A percentile compares a stretch with the other conserved stretches of the same genome.
Evolutionary conservation across 2,888 invertebrate genomes (phyloP).

Genomic region (Psococerastis gibbosa): DNA sequence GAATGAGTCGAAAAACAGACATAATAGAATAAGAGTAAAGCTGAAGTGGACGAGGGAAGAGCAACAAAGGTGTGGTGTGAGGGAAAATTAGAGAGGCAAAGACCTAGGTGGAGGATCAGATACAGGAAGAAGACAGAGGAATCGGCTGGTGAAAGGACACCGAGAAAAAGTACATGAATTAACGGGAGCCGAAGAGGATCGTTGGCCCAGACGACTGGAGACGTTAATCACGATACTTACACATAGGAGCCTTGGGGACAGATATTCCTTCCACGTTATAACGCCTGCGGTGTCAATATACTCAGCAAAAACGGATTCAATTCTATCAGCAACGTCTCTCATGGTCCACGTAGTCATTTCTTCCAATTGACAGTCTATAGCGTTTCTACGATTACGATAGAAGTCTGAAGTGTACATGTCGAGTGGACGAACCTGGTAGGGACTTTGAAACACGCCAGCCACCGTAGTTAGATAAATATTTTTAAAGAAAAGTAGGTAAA

Average conservation of each 20-base stretch:
- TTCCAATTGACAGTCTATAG: constrained; percentile 33
- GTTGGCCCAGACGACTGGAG: no score
- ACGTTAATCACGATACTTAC: no score
- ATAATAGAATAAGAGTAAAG: no score
- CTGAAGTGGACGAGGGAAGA: no score
- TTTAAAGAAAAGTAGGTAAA: constrained; percentile 59
- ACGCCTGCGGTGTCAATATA: constrained; percentile 25
- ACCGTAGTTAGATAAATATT: constrained; percentile 38
- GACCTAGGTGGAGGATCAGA: no score
- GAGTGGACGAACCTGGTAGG: constrained; percentile 47
- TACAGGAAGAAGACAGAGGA: no score
- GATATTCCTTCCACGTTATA: constrained; percentile 30
- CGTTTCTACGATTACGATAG: constrained; percentile 37
- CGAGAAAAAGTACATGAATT: no score
- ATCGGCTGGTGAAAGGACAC: no score
- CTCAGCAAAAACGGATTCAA: constrained; percentile 26
- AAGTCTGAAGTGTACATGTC: constrained; percentile 50
- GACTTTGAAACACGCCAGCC: constrained; percentile 42
- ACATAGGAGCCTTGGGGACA: constrained; percentile 22
- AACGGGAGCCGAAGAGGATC: no score
- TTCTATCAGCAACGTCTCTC: constrained; percentile 27
- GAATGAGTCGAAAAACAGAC: no score
- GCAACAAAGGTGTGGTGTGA: no score
- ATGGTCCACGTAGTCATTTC: constrained; percentile 23
- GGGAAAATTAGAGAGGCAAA: no score